Evolutionary conservation across 2,797 vertebrate species (phyloP).

Genomic region (Pyrocephalus nanus): DNA sequence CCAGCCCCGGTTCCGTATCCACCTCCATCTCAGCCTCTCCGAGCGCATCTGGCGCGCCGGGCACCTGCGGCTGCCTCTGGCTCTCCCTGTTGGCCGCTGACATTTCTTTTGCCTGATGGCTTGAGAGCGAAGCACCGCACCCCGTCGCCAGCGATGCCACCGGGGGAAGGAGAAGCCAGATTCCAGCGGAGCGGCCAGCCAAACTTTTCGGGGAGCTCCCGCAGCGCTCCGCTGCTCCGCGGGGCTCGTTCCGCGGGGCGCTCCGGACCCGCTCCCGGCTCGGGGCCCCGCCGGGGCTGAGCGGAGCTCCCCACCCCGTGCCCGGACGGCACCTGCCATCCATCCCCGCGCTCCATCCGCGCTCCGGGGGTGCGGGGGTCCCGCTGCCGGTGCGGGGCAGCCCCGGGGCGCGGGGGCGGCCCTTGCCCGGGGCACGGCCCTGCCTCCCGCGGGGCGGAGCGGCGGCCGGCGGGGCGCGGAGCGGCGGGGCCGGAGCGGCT

Average conservation of each 20-base stretch:
- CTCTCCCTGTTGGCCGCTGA: neutral
- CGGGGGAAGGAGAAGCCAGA: neutral
- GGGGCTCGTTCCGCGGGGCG: neutral
- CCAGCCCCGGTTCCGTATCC: neutral
- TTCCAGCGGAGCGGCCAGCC: fast-evolving
- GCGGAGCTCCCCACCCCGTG: neutral
- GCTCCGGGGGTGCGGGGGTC: neutral
- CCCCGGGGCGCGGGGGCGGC: neutral
- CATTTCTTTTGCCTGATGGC: fast-evolving
- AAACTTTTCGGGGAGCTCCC: neutral
- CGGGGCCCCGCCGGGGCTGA: neutral
- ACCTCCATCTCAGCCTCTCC: neutral
- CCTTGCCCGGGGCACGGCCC: neutral
- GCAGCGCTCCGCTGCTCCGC: neutral
- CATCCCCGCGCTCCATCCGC: neutral
- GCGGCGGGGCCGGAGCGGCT: neutral
- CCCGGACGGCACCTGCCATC: neutral
- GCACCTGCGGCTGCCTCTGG: neutral
- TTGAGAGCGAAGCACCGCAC: neutral
- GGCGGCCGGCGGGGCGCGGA: neutral
- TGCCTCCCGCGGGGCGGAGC: conserved; percentile 33
- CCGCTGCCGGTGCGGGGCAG: neutral
- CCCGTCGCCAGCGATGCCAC: neutral
- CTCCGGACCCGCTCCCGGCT: neutral
- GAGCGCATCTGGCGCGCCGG: neutral